Evolutionary conservation across 2,113 vertebrate species (phyloP), one percentile per base, ranked within the genome.

Genomic region (Sander vitreus): DNA sequence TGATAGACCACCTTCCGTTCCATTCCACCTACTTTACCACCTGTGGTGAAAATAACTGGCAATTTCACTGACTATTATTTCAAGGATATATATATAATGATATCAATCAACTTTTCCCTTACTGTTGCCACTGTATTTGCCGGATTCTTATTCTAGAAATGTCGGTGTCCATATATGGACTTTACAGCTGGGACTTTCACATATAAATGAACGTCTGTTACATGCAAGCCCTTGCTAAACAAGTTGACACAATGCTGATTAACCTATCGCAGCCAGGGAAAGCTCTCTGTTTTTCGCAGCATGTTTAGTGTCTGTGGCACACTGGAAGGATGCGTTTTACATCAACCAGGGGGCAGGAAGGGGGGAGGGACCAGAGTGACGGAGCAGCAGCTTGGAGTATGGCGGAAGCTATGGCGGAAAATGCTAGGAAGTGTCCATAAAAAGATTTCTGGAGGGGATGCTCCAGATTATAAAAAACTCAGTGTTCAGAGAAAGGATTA

Each of bases 11-110:
- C 74, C 77, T 43, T 85, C 72, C 23, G 2, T 63, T 80, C 62
- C 81, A 72, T 86, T 91, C 88, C 81, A 85, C 86, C 81, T 77
- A 88, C 84, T 83, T 64, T 72, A 86, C 84, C 92, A 88, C 92
- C 90, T 85, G 89, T 33, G 51, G 92, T 53, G 85, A 88, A 90
- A 92, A 93, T 88, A 83, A 91, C 82, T 48, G 55, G 70, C 88
- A 90, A 90, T 86, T 80, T 88, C 51, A 67, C 47, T 48, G 39
- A 68, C 87, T 77, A 85, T 88, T 89, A 89, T 89, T 86, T 82
- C 83, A 69, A 78, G 55, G 62, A 75, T 85, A 74, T 75, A 87
- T 76, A 54, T 75, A 87, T 76, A 54, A 68, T 64, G 73, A 85
- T 82, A 78, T 83, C 80, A 87, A 79, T 88, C 85, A 85, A 67